Evolutionary conservation across 2,113 vertebrate species (phyloP).

Genomic region (Bubo blakistoni): DNA sequence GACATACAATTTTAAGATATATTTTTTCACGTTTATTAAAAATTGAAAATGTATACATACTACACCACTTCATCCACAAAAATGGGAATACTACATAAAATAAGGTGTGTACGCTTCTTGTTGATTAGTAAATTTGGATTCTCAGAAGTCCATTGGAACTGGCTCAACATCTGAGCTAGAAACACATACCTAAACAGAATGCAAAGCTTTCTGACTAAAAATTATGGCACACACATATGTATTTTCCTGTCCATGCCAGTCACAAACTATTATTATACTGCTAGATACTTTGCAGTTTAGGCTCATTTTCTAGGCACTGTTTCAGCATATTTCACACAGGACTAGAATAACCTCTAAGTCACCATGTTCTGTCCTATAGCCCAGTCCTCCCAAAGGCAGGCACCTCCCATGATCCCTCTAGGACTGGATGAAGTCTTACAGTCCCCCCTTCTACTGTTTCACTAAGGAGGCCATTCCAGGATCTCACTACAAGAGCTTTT

Average conservation of each 20-base stretch:
- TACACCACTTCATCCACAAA: neutral
- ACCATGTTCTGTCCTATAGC: neutral
- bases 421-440: neutral
- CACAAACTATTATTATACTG: neutral
- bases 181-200: neutral
- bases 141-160: neutral
- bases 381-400: neutral
- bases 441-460: neutral
- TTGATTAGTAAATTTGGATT: neutral
- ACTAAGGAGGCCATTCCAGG: neutral
- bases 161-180: neutral
- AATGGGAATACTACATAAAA: neutral
- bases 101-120: neutral
- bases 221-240: neutral
- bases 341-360: neutral
- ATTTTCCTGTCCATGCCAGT: neutral
- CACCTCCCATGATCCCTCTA: neutral
- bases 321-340: neutral
- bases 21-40: neutral
- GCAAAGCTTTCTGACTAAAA: neutral
- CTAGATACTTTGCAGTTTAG: rapidly evolving
- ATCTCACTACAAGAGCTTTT: neutral
- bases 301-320: neutral
- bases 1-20: neutral
- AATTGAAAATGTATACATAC: neutral